Evolutionary conservation across 2,113 vertebrate species (phyloP).

Genomic region (Verasper variegatus): DNA sequence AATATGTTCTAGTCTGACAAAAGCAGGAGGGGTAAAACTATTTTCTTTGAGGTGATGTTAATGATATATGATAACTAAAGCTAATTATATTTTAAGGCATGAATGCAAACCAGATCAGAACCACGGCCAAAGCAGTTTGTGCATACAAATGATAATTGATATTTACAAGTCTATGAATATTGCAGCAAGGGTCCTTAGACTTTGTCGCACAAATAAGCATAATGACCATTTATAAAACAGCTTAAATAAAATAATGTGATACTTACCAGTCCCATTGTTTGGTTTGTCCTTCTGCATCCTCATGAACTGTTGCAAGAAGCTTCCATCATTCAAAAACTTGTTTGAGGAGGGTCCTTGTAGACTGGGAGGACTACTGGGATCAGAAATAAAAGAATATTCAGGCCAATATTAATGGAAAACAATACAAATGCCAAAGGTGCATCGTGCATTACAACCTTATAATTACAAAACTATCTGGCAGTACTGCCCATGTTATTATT

Average conservation of each 20-base stretch:
- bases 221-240: not conserved
- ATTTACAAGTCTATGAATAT: not conserved
- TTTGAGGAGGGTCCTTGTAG: constrained; percentile 83
- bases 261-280: constrained; percentile 77
- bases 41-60: too few species aligned
- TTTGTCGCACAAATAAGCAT: not conserved
- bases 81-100: too few species aligned
- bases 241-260: not conserved
- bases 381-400: constrained; percentile 5
- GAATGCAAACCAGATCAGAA: too few species aligned
- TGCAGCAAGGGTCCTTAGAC: not conserved
- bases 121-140: too few species aligned
- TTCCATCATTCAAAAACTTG: constrained; percentile 96
- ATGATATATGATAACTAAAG: too few species aligned
- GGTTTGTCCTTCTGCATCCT: constrained; percentile 93
- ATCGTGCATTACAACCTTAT: too few species aligned
- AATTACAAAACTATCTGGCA: not conserved
- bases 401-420: not conserved
- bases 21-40: too few species aligned
- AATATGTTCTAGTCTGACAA: too few species aligned
- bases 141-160: not conserved
- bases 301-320: constrained; percentile 96
- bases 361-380: constrained; percentile 71
- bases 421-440: not conserved
- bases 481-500: not conserved